phyloP scores from a whole-genome alignment of 2,797 vertebrate genomes.

The Dicrostonyx torquatus region DNA sequence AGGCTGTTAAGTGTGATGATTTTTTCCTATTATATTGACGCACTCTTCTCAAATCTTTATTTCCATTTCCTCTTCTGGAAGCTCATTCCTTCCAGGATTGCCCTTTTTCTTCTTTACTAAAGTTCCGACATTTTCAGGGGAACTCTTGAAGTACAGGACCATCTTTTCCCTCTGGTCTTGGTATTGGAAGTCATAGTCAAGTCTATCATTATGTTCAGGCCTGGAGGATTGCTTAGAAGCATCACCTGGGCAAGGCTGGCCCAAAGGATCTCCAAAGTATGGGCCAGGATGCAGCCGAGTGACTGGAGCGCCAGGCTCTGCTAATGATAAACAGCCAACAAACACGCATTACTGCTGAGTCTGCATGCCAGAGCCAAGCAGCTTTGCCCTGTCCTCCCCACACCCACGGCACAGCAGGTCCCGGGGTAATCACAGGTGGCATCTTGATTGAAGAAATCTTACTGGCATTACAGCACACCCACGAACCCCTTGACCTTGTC shows the following conservation, averaged over 20 bases:
- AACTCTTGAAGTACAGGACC: not conserved
- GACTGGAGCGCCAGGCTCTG: not conserved
- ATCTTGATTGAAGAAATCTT: conserved; percentile 65
- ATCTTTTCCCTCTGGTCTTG: not conserved
- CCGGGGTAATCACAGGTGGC: conserved; percentile 68
- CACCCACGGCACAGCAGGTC: conserved; percentile 33
- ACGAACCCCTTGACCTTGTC: conserved; percentile 65
- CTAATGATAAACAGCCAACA: conserved; percentile 16
- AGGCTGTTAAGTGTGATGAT: not conserved
- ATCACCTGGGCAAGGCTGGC: not conserved
- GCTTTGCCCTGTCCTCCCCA: conserved; percentile 22
- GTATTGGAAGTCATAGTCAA: not conserved
- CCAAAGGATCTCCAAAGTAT: not conserved
- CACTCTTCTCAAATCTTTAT: not conserved
- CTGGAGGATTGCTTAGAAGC: not conserved
- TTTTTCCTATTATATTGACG: not conserved
- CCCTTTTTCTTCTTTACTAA: not conserved
- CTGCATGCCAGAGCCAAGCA: conserved; percentile 14
- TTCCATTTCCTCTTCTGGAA: not conserved
- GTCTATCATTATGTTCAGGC: not conserved
- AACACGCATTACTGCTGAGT: conserved; percentile 47
- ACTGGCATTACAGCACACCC: conserved; percentile 18
- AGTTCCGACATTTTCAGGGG: not conserved
- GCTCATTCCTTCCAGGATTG: not conserved
- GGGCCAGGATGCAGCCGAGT: not conserved